phyloP scores from a whole-genome alignment of 2,888 invertebrate species.

The Cheilosia variabilis region DNA sequence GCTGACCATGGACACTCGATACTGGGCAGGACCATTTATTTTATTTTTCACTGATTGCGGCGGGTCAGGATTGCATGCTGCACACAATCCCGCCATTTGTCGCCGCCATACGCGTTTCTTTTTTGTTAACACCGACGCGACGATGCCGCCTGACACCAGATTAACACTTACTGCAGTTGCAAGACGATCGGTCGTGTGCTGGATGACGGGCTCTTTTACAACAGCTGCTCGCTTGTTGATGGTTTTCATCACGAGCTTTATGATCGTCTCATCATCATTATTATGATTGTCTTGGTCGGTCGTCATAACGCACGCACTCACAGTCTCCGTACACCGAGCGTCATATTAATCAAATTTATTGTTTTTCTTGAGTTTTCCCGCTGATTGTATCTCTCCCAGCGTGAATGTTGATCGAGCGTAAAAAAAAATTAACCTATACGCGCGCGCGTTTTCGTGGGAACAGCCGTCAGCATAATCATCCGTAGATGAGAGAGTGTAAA shows the following conservation, averaged over 20 bases:
- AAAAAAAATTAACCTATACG: constrained; percentile 25
- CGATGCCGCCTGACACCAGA: constrained; percentile 48
- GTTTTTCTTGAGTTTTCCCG: constrained; percentile 36
- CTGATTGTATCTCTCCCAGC: constrained; percentile 51
- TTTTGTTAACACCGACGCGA: constrained; percentile 27
- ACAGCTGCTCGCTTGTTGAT: constrained; percentile 59
- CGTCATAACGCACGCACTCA: constrained; percentile 72
- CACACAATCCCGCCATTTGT: constrained; percentile 58
- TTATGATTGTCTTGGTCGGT: constrained; percentile 17
- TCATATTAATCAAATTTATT: constrained; percentile 73
- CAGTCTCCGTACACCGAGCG: constrained; percentile 25
- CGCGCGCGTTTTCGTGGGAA: constrained; percentile 54
- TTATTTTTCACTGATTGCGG: constrained; percentile 39
- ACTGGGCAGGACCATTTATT: constrained; percentile 31
- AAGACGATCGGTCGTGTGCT: not conserved
- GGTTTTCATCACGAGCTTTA: constrained; percentile 46
- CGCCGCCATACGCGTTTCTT: constrained; percentile 18
- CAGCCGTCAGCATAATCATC: constrained; percentile 15
- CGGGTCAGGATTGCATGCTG: constrained; percentile 63
- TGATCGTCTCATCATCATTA: constrained; percentile 53
- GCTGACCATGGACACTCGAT: constrained; percentile 6
- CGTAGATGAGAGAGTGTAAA: constrained; percentile 32
- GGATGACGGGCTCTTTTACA: constrained; percentile 62
- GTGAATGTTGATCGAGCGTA: constrained; percentile 7
- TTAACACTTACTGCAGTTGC: constrained; percentile 61